phyloP scores from a whole-genome alignment of 2,888 invertebrate genomes.

The Unio pictorum region DNA sequence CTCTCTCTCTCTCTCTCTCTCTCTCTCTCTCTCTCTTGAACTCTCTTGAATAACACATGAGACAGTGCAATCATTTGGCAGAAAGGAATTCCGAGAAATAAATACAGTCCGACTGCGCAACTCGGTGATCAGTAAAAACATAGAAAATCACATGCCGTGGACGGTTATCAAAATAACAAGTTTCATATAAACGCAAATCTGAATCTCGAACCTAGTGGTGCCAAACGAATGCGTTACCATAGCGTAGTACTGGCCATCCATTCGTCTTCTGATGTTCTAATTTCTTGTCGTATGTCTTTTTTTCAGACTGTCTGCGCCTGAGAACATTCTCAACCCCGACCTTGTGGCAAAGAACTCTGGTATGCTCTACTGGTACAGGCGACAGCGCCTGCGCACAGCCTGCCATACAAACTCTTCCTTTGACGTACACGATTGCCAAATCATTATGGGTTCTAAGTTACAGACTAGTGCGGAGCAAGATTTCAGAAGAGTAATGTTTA shows the following conservation, averaged over 20 bases:
- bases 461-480: constrained; percentile 12
- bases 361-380: constrained; percentile 15
- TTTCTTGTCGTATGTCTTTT: not conserved
- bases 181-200: too few species aligned
- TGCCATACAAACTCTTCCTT: constrained; percentile 12
- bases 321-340: constrained; percentile 6
- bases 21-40: too few species aligned
- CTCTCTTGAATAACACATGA: too few species aligned
- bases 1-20: not conserved
- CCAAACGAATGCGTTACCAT: too few species aligned
- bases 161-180: too few species aligned
- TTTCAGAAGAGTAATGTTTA: constrained; percentile 1
- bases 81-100: too few species aligned
- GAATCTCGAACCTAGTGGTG: too few species aligned
- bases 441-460: constrained; percentile 18
- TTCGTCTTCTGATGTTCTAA: not conserved
- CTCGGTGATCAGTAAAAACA: too few species aligned
- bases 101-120: too few species aligned
- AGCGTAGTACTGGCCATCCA: not conserved
- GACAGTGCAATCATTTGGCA: too few species aligned
- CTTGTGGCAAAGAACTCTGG: constrained; percentile 13
- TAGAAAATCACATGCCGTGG: too few species aligned
- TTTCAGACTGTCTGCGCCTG: constrained; percentile 10
- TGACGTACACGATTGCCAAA: constrained; percentile 6
- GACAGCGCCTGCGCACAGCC: constrained; percentile 15